Conservation (phyloP, 2,797 vertebrate genomes). For the Pseudochirops corinnae region DNA sequence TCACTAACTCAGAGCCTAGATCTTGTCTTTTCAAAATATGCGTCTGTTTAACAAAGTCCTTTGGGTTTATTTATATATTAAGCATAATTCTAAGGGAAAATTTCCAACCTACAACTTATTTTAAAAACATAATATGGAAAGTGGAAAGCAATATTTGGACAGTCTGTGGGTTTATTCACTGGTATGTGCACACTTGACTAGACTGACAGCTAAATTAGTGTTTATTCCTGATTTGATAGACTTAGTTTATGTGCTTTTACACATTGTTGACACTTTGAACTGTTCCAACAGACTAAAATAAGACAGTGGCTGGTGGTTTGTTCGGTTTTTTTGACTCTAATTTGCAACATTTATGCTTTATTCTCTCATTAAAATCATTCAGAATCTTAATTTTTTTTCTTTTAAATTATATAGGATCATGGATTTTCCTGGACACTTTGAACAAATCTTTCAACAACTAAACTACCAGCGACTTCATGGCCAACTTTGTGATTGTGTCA, state of each 20-base stretch:
- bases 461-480: conserved; percentile 97
- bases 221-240: conserved; percentile 26
- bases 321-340: background rate
- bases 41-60: background rate
- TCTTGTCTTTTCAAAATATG: conserved; percentile 19
- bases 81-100: background rate
- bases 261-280: conserved; percentile 3
- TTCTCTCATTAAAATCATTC: conserved; percentile 33
- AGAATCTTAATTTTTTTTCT: conserved; percentile 37
- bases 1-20: background rate
- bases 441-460: conserved; percentile 98
- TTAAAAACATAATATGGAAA: conserved; percentile 11
- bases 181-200: background rate
- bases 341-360: background rate
- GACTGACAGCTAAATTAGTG: background rate
- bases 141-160: background rate
- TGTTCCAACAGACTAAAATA: background rate
- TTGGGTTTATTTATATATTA: background rate
- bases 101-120: conserved; percentile 15
- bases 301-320: background rate
- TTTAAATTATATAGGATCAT: conserved; percentile 87
- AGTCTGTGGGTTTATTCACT: background rate
- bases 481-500: conserved; percentile 97
- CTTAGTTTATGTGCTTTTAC: background rate
- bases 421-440: conserved; percentile 99